These are phyloP conservation scores for Beris chalybata DNA, from an alignment of 2,888 invertebrate species.

Conservation along the genomic window DNA sequence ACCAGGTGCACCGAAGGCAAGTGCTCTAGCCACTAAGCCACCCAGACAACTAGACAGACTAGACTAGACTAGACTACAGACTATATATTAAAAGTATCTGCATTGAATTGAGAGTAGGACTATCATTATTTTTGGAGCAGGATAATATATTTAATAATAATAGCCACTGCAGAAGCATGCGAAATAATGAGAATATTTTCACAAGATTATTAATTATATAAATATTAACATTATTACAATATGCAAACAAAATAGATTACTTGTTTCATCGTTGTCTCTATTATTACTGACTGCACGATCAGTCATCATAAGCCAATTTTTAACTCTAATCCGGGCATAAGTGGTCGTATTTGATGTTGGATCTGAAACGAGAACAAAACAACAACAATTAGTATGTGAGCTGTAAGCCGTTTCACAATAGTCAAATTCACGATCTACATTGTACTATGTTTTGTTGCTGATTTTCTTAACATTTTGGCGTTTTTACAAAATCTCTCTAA, in stretches of 20 bases:
- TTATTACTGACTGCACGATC: slow-evolving; percentile 41
- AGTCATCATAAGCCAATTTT: slow-evolving; percentile 55
- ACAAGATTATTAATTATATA: slow-evolving; percentile 25
- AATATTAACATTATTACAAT: slow-evolving; percentile 19
- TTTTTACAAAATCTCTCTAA: not conserved
- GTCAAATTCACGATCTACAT: not conserved
- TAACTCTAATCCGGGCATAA: slow-evolving; percentile 53
- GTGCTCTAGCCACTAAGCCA: no score
- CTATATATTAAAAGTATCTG: no score
- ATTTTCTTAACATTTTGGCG: slow-evolving; percentile 18
- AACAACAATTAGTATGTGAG: slow-evolving; percentile 34
- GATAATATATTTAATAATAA: not conserved
- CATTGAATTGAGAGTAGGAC: no score
- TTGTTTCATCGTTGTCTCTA: slow-evolving; percentile 37
- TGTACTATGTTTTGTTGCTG: slow-evolving; percentile 3
- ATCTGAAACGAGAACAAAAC: slow-evolving; percentile 25
- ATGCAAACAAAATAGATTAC: slow-evolving; percentile 12
- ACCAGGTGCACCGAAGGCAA: no score
- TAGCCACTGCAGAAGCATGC: slow-evolving; percentile 31
- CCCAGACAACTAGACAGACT: no score
- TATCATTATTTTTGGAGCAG: not conserved
- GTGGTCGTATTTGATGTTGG: slow-evolving; percentile 10
- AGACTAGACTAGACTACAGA: no score
- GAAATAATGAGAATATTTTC: slow-evolving; percentile 22
- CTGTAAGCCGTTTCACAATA: not conserved